Base-by-base conservation (phyloP, 2,797 vertebrate genomes). In the Manis javanica region DNA sequence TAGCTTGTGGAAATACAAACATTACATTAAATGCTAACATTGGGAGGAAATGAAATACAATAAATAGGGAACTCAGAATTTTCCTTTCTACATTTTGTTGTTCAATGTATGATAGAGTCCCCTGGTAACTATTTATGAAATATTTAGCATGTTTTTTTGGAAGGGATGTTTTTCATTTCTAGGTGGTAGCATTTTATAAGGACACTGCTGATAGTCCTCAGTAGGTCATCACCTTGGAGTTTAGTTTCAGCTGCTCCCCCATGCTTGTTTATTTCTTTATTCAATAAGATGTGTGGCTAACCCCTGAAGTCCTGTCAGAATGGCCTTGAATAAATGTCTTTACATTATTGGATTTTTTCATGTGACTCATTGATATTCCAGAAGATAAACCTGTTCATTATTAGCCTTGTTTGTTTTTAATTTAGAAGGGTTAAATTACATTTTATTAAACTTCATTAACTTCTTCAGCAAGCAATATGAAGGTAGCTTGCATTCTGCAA, bases 381-480 rank as follows among this genome's bases (percentile, higher is more conserved):
- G 53, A 96, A 94, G 96, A 97, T 96, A 96, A 96, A 91, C 75
- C 57, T 90, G 75, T 90, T 97, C 88, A 51, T 96, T 96, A 93
- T 91, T 96, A 96, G 88, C 51, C 71, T 95, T 96, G 92, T 95
- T 97, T 94, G 90, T 96, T 97, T 97, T 97, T 97, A 96, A 97
- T 97, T 97, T 97, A 92, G 55, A 71, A 85, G 77, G 42, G 31
- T 87, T 91, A 92, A 91, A 94, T 96, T 94, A 85, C 71, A 94
- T 96, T 97, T 92, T 96, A 96, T 96, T 96, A 97, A 97, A 98
- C 86, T 91, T 96, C 86, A 84, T 95, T 96, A 94, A 82, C 77
- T 95, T 96, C 59, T 88, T 61, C 46, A 77, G 88, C 46, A 79
- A 97, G 71, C 49, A 57, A 82, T 79, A 81, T 95, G 83, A 95